These are phyloP conservation scores for Alloscopus bannaensis DNA, from an alignment of 2,888 invertebrate species.

Conservation along the genomic window DNA sequence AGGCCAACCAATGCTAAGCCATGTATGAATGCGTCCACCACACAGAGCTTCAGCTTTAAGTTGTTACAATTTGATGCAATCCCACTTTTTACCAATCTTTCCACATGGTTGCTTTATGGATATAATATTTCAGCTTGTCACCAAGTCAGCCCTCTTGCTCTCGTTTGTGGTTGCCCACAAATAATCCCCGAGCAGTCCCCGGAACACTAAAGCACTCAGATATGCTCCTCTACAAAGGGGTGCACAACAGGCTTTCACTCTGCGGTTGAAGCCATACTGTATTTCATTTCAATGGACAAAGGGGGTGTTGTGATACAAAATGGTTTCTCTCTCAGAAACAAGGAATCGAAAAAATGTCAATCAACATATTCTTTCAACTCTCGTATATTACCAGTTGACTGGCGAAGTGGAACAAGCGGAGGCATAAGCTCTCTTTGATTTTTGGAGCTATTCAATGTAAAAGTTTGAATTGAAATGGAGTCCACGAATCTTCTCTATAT, in stretches of 20 bases:
- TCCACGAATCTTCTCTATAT: not conserved
- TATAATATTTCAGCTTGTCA: constrained; percentile 57
- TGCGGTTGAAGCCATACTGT: not conserved
- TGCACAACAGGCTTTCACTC: not conserved
- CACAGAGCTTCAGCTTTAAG: no score
- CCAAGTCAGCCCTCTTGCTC: constrained; percentile 25
- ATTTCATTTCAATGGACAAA: constrained; percentile 13
- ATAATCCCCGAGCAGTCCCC: not conserved
- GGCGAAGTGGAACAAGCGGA: not conserved
- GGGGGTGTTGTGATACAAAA: constrained; percentile 34
- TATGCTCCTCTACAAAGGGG: not conserved
- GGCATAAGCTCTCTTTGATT: no score
- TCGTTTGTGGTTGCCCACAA: constrained; percentile 7
- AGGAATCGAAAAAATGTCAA: constrained; percentile 24
- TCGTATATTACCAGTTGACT: not conserved
- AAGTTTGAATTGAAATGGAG: not conserved
- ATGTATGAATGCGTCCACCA: no score
- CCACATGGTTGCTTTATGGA: constrained; percentile 51
- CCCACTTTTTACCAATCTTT: constrained; percentile 38
- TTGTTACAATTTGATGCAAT: not conserved
- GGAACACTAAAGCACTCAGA: not conserved
- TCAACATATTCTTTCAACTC: constrained; percentile 31
- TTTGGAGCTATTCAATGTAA: not conserved
- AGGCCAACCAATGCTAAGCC: no score
- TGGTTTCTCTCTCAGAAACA: not conserved